Evolutionary conservation across 2,797 vertebrate species (phyloP).

Genomic region (Staurois parvus): DNA sequence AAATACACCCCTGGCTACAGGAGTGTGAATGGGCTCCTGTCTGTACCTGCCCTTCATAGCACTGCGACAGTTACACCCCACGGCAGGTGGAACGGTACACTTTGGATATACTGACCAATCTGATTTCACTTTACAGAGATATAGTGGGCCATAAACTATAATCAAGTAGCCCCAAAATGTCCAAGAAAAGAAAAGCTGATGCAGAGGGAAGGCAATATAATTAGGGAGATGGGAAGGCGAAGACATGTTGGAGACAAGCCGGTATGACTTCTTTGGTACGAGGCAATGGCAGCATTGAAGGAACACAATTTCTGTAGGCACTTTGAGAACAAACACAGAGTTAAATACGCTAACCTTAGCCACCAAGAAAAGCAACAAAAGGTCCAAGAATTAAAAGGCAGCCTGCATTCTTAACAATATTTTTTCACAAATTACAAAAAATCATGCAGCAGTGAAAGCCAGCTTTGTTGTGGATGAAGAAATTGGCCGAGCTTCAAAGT

Average conservation of each 20-base stretch:
- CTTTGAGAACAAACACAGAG: constrained; percentile 46
- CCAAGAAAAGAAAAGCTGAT: constrained; percentile 21
- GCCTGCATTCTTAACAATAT: constrained; percentile 10
- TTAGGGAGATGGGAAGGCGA: constrained; percentile 11
- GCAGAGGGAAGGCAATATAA: constrained; percentile 9
- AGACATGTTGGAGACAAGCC: constrained; percentile 31
- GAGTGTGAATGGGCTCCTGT: too few relatives aligned
- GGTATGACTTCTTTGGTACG: constrained; percentile 11
- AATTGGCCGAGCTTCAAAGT: constrained; percentile 50
- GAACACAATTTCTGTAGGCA: constrained; percentile 27
- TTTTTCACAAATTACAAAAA: constrained; percentile 39
- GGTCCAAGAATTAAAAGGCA: constrained; percentile 29
- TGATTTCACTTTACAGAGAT: too few relatives aligned
- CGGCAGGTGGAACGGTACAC: too few relatives aligned
- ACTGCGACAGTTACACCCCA: too few relatives aligned
- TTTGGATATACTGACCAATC: too few relatives aligned
- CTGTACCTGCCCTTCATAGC: too few relatives aligned
- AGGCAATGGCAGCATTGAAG: constrained; percentile 25
- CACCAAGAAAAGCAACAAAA: constrained; percentile 11
- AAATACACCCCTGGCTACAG: too few relatives aligned
- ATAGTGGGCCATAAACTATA: too few relatives aligned
- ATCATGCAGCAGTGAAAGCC: constrained; percentile 54
- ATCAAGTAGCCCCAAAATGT: constrained; percentile 3
- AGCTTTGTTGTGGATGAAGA: constrained; percentile 54
- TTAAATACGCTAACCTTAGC: constrained; percentile 9